Evolutionary conservation across 2,113 vertebrate genomes (phyloP).

Genomic region (Alaudala cheleensis): DNA sequence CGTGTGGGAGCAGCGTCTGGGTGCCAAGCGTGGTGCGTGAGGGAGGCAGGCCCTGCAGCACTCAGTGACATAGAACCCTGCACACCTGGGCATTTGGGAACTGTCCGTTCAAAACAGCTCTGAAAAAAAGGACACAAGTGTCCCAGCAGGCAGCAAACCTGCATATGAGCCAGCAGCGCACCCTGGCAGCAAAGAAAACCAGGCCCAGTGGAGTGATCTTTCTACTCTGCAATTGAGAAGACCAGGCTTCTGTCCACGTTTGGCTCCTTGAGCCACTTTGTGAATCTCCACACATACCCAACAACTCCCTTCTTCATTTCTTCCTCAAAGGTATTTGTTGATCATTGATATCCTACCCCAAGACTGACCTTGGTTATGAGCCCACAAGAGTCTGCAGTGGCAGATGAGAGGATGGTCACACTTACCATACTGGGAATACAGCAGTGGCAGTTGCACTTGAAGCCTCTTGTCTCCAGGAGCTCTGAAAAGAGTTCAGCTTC

Average conservation of each 20-base stretch:
- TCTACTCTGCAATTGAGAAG: fast-evolving
- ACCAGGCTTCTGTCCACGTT: not conserved
- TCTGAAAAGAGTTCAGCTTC: not conserved
- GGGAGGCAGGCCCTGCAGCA: fast-evolving
- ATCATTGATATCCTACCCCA: not conserved
- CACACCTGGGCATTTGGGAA: not conserved
- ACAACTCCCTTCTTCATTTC: not conserved
- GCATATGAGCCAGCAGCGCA: not conserved
- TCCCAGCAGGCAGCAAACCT: not conserved
- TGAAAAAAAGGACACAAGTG: not conserved
- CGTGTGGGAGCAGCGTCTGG: too few species aligned
- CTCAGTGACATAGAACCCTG: not conserved
- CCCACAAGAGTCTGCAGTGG: not conserved
- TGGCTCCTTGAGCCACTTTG: not conserved
- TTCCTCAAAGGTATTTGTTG: not conserved
- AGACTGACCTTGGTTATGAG: not conserved
- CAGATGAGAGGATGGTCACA: not conserved
- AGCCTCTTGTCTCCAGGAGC: not conserved
- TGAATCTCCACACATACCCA: not conserved
- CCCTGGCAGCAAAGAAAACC: not conserved
- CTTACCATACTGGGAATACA: not conserved
- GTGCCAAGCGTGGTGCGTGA: fast-evolving
- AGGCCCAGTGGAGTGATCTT: not conserved
- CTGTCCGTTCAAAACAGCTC: not conserved
- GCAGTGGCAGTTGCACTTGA: not conserved